Evolutionary conservation across 2,113 vertebrate genomes (phyloP), one percentile per base, ranked within the genome.

Genomic region (Naja naja): DNA sequence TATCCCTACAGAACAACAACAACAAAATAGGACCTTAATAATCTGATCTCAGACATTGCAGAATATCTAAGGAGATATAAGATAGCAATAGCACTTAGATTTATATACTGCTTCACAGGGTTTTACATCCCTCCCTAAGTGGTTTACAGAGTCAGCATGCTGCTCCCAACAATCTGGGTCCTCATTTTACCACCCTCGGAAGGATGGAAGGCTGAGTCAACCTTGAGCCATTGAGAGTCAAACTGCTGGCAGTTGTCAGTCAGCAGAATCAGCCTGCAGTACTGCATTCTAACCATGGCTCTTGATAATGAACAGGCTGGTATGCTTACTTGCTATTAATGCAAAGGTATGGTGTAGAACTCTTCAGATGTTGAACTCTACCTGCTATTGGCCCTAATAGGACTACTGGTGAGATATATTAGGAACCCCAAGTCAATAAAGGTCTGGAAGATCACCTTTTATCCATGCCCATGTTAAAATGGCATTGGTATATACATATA

Each of bases 1-100:
- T 98, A 95, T 98, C 98, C 94, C 97, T 97, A 3, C 0, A 90
- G 95, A 92, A 92, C 4, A 94, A 91, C 94, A 94, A 90, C 3
- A 89, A 25, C 0, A 92, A 43, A 92, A 94, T 55, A 49, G 60
- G 27, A 52, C 89, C n/a, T 92, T 90, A 95, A 54, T 1, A 0
- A 9, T 81, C 18, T 81, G 34, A 43, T 60, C 14, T 47, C 25
- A 87, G 27, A 55, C 9, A 9, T 30, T 9, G 10, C 12, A 23
- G 23, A 43, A 39, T 49, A 30, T 52, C 12, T 43, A 27, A n/a
- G 22, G 25, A 86, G 30, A 47, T n/a, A 60, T 12, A 30, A 27
- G 2, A 45, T 27, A 27, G 56, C 7, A 60, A 60, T 60, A 60
- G 56, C 23, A 27, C 8, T 25, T 60, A 60, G 8, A 60, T 7